Percentiles rank a stretch among this genome's conserved stretches.
Evolutionary conservation across 2,113 vertebrate genomes (phyloP).

Genomic region (Pedionomus torquatus): DNA sequence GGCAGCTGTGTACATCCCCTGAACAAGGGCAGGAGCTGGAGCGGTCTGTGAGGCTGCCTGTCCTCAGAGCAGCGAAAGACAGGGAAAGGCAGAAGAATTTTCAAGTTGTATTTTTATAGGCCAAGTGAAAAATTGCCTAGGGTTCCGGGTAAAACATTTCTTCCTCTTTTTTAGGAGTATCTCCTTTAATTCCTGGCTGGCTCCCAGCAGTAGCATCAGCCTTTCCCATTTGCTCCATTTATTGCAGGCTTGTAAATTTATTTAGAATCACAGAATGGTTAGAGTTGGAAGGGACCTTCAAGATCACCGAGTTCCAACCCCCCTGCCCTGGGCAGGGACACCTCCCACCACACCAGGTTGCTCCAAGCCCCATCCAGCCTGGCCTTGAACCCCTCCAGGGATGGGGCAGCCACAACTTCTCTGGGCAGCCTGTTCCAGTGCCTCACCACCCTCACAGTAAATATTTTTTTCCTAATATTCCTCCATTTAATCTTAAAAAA

Average conservation of each 20-base stretch:
- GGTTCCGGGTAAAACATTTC: not conserved
- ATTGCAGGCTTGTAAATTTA: not conserved
- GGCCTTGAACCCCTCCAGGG: too few relatives aligned
- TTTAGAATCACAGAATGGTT: too few relatives aligned
- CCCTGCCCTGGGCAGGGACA: too few relatives aligned
- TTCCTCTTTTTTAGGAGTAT: not conserved
- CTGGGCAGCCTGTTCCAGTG: too few relatives aligned
- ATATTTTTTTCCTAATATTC: too few relatives aligned
- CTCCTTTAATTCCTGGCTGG: not conserved
- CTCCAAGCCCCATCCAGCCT: too few relatives aligned
- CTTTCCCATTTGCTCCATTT: not conserved
- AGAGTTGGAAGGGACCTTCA: too few relatives aligned
- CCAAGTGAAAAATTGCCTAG: not conserved
- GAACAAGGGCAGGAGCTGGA: not conserved
- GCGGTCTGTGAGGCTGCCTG: not conserved
- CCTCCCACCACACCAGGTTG: too few relatives aligned
- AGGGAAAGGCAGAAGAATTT: not conserved
- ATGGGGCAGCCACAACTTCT: too few relatives aligned
- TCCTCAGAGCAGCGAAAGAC: not conserved
- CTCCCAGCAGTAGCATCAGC: not conserved
- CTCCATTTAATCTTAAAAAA: not conserved
- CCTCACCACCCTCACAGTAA: too few relatives aligned
- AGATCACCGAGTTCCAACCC: too few relatives aligned
- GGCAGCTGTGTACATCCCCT: not conserved
- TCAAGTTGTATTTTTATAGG: not conserved